These are phyloP conservation scores for Patiria miniata DNA, from an alignment of 35 echinoderm and acorn worm genomes.

Conservation along the genomic window DNA sequence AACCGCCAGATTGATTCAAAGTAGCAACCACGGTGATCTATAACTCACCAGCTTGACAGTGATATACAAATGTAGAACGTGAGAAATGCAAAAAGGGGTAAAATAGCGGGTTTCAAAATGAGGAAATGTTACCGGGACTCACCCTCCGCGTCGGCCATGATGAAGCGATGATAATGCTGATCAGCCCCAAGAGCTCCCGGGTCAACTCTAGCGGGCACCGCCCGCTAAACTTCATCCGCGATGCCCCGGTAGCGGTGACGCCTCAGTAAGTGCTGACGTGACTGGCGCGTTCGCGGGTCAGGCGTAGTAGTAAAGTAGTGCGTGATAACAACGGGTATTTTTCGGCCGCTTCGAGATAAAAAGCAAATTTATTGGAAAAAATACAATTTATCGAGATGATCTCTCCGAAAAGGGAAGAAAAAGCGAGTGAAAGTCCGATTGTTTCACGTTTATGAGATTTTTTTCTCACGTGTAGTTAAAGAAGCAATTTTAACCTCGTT, in stretches of 20 bases:
- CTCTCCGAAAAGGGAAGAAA: background rate
- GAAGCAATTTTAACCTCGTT: constrained; percentile 5
- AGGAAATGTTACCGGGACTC: constrained; percentile 37
- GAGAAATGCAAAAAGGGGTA: background rate
- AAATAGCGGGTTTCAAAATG: background rate
- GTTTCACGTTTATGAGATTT: constrained; percentile 12
- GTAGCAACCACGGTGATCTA: background rate
- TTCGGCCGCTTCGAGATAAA: background rate
- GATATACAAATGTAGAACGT: background rate
- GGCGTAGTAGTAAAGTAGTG: constrained; percentile 20
- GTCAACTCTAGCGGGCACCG: constrained; percentile 64
- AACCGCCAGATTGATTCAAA: background rate
- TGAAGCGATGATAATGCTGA: constrained; percentile 44
- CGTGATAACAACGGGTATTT: background rate
- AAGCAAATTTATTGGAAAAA: background rate
- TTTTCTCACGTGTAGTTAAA: constrained; percentile 9
- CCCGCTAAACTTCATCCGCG: constrained; percentile 70
- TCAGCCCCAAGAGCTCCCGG: constrained; percentile 71
- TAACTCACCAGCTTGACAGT: background rate
- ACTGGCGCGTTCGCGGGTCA: constrained; percentile 26
- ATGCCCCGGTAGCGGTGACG: constrained; percentile 51
- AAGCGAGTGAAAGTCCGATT: background rate
- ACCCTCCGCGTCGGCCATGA: constrained; percentile 59
- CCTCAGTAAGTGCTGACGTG: constrained; percentile 28
- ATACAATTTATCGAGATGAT: background rate